These are phyloP conservation scores for Rhagoletis pomonella DNA, from an alignment of 1,140 invertebrate species.

Conservation along the genomic window DNA sequence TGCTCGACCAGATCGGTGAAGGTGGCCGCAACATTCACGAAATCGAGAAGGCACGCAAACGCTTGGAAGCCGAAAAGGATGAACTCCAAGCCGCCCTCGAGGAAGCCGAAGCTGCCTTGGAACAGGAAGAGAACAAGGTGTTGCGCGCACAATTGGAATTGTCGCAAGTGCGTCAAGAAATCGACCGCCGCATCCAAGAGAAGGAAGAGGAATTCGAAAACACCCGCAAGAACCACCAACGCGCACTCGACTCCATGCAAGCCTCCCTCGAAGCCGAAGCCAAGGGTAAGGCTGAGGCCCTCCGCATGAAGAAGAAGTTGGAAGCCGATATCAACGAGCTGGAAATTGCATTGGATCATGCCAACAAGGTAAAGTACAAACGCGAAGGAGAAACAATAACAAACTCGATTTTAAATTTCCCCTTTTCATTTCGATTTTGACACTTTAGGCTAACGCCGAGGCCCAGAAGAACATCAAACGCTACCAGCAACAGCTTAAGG, in stretches of 20 bases:
- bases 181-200: conserved; percentile 98
- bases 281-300: conserved; percentile 98
- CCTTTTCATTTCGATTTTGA: conserved; percentile 2
- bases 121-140: conserved; percentile 99
- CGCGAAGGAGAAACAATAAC: background rate
- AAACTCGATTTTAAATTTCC: background rate
- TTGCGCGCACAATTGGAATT: conserved; percentile 97
- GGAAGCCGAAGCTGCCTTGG: conserved; percentile 98
- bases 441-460: conserved; percentile 90
- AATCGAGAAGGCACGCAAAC: conserved; percentile 98
- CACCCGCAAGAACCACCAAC: conserved; percentile 99
- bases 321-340: conserved; percentile 99
- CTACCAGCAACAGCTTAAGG: conserved; percentile 97
- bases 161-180: conserved; percentile 97
- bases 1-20: conserved; percentile 98
- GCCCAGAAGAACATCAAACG: conserved; percentile 99
- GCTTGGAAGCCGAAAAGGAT: conserved; percentile 98
- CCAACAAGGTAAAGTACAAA: conserved; percentile 86
- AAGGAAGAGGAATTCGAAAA: conserved; percentile 99
- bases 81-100: conserved; percentile 99
- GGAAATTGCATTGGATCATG: conserved; percentile 98
- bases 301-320: conserved; percentile 99
- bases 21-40: conserved; percentile 99
- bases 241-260: conserved; percentile 99
- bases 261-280: conserved; percentile 98